Conservation (phyloP, 2,888 invertebrate species). For the Marasmarcha lunaedactyla region DNA sequence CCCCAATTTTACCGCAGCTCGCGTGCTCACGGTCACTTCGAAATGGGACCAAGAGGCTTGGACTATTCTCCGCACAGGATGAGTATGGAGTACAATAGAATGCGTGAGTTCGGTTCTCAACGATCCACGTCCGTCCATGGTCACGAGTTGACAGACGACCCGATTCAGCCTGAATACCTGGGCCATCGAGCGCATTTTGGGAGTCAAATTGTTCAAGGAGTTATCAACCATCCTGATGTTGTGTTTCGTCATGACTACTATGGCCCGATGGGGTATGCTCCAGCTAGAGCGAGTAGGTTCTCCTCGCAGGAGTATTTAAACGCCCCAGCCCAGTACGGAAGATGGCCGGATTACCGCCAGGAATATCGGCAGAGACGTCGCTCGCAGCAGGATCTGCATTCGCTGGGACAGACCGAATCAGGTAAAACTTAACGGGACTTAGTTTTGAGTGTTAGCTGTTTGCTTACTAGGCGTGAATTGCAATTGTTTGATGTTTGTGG, state of each 20-base stretch:
- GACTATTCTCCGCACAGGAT: constrained; percentile 61
- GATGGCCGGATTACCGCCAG: constrained; percentile 54
- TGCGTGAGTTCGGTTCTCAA: constrained; percentile 55
- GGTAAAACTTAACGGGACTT: constrained; percentile 26
- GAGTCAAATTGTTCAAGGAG: constrained; percentile 48
- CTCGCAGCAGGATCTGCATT: constrained; percentile 61
- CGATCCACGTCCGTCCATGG: constrained; percentile 61
- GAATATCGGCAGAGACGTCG: constrained; percentile 58
- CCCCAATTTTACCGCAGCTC: constrained; percentile 46
- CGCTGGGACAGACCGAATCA: constrained; percentile 56
- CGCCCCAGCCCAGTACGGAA: constrained; percentile 47
- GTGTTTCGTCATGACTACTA: constrained; percentile 59
- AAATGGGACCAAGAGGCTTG: constrained; percentile 60
- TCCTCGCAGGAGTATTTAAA: constrained; percentile 65
- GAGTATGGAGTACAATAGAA: constrained; percentile 47
- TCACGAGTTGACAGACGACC: constrained; percentile 55
- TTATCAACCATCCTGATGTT: constrained; percentile 53
- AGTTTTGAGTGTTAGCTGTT: too few species aligned
- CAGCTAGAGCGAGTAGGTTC: constrained; percentile 52
- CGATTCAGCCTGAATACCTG: constrained; percentile 48
- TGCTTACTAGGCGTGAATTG: too few species aligned
- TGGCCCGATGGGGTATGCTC: constrained; percentile 45
- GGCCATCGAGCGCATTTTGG: constrained; percentile 50
- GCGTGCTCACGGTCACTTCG: constrained; percentile 54
- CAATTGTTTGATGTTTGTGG: too few species aligned